phyloP scores from a whole-genome alignment of 2,797 vertebrate genomes.

The Rhadinocentrus ornatus region DNA sequence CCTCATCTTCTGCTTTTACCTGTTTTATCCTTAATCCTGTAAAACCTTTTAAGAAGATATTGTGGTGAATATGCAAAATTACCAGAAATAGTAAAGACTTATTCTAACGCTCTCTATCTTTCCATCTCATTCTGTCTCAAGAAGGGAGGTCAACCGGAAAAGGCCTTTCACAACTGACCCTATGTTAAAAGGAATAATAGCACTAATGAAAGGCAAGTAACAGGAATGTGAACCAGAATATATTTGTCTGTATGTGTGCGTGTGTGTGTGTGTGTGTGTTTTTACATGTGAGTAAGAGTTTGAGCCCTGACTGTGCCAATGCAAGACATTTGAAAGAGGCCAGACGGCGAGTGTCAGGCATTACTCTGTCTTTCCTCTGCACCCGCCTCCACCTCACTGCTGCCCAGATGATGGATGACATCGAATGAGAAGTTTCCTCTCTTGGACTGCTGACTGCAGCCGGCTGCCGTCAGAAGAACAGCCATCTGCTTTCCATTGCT shows the following conservation, averaged over 20 bases:
- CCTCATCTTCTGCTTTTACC: background rate
- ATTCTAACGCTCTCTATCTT: slow-evolving; percentile 5
- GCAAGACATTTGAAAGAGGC: slow-evolving; percentile 78
- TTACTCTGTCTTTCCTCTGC: slow-evolving; percentile 69
- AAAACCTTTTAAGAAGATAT: slow-evolving; percentile 17
- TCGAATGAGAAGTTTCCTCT: slow-evolving; percentile 85
- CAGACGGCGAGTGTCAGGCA: slow-evolving; percentile 76
- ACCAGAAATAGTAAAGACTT: slow-evolving; percentile 16
- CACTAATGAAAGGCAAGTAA: slow-evolving; percentile 71
- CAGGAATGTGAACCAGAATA: slow-evolving; percentile 65
- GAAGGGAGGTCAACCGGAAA: slow-evolving; percentile 36
- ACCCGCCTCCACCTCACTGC: slow-evolving; percentile 34
- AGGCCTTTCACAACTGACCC: slow-evolving; percentile 51
- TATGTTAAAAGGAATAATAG: slow-evolving; percentile 73
- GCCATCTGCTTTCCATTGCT: slow-evolving; percentile 84
- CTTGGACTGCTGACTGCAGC: slow-evolving; percentile 74
- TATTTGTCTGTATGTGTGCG: slow-evolving; percentile 51
- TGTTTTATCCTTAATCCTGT: slow-evolving; percentile 3
- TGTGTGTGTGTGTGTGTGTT: slow-evolving; percentile 62
- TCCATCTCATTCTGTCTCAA: slow-evolving; percentile 23
- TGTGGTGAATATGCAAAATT: slow-evolving; percentile 14
- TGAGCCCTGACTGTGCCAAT: slow-evolving; percentile 76
- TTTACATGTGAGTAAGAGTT: slow-evolving; percentile 59
- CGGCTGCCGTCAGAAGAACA: slow-evolving; percentile 69
- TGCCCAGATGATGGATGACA: slow-evolving; percentile 81